Base-by-base conservation (phyloP, 2,888 invertebrate genomes). In the Lysandra bellargus region DNA sequence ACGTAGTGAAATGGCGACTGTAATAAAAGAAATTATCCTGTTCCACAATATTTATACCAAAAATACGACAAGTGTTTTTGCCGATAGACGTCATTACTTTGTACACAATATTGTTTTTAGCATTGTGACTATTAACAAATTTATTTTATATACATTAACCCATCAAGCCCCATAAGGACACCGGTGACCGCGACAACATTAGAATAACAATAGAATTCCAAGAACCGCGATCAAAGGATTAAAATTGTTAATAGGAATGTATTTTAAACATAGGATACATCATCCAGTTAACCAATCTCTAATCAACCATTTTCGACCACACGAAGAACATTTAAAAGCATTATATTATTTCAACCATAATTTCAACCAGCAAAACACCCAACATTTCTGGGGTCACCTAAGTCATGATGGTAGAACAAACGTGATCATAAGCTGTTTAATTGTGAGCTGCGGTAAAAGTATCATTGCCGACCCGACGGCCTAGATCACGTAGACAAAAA, bases 401-500 rank as follows among this genome's bases (percentile, higher is more conserved):
- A n/a, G 61, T 61, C 23, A 12, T 33, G 33, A 33, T 14, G 69
- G 30, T 64, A 69, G 69, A 64, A 64, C 64, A 64, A 64, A 33
- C 69, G 33, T 69, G 33, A 12, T 69, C 69, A 69, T 69, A 33
- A 37, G 17, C 69, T 33, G 57, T 57, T 76, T 76, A 76, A 76
- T 76, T 57, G 76, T 76, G 75, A 49, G 75, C n/a, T 23, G 14
- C 17, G 53, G 80, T 76, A 74, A 74, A 79, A 73, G 80, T 78
- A 80, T 81, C 79, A 84, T 82, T 83, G 84, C 87, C 86, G 89
- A 90, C 88, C 87, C 88, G 87, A 89, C 83, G 84, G 83, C 83
- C 85, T 88, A 87, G 89, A 88, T 89, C 90, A 90, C 87, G 86
- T 85, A 81, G 82, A 53, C 83, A 80, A 82, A 84, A 85, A 87